phyloP scores from a whole-genome alignment of 2,797 vertebrate genomes.

The Acipenser oxyrinchus region DNA sequence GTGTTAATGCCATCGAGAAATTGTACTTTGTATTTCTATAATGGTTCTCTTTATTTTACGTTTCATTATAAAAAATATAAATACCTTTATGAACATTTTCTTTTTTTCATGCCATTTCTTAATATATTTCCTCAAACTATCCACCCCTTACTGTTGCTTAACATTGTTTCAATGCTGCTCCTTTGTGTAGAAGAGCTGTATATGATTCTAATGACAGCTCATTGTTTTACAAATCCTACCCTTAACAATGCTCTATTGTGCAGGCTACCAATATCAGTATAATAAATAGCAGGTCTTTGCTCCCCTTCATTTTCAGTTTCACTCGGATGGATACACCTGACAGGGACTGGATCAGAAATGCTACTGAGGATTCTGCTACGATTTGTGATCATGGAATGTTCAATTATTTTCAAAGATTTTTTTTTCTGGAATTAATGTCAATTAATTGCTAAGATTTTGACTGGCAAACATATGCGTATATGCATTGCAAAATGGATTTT shows the following conservation, averaged over 20 bases:
- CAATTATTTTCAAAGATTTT: not conserved
- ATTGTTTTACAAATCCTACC: slow-evolving; percentile 62
- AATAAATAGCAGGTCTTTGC: slow-evolving; percentile 43
- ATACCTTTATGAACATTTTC: not conserved
- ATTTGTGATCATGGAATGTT: not conserved
- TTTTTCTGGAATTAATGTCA: no score
- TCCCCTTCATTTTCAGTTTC: slow-evolving; percentile 2
- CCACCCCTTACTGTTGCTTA: no score
- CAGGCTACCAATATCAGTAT: slow-evolving; percentile 33
- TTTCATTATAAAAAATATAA: not conserved
- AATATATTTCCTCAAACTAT: not conserved
- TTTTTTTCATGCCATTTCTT: not conserved
- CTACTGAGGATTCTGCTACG: not conserved
- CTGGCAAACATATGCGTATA: no score
- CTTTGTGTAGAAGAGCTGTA: not conserved
- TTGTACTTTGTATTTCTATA: slow-evolving; percentile 18
- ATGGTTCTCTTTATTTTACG: not conserved
- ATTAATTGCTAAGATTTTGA: no score
- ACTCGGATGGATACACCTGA: not conserved
- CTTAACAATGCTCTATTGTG: slow-evolving; percentile 69
- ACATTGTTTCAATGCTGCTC: no score
- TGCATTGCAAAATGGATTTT: no score
- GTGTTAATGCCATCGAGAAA: no score
- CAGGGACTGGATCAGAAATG: not conserved
- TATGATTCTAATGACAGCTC: not conserved